Conservation (phyloP, 2,797 vertebrate species). For the Catharus ustulatus region DNA sequence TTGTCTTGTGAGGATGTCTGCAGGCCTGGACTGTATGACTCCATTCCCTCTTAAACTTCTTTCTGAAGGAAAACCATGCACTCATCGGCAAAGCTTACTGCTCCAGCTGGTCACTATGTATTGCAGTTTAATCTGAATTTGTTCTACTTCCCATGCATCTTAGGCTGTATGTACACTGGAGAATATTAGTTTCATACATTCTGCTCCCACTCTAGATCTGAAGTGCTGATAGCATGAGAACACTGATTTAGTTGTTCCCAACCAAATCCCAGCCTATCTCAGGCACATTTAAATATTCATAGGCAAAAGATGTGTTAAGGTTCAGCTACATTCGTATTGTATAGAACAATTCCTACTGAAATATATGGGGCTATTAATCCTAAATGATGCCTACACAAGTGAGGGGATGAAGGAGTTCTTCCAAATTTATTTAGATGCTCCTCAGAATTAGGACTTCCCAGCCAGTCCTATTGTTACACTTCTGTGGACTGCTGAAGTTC, state of each 20-base stretch:
- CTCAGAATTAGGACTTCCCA: neutral
- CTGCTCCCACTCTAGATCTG: neutral
- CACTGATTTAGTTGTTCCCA: neutral
- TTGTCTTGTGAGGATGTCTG: neutral
- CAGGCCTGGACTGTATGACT: neutral
- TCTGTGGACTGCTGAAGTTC: neutral
- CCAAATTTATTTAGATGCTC: neutral
- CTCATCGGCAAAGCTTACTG: neutral
- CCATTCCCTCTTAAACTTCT: neutral
- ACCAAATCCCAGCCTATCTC: neutral
- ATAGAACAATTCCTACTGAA: neutral
- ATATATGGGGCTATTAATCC: neutral
- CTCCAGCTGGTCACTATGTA: neutral
- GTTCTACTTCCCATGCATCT: neutral
- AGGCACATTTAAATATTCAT: neutral
- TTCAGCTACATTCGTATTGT: neutral
- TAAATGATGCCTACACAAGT: neutral
- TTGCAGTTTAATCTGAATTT: neutral
- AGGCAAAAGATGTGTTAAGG: rapidly evolving
- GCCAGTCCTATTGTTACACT: neutral
- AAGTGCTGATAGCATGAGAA: neutral
- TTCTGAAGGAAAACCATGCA: neutral
- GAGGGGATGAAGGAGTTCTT: neutral
- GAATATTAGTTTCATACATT: neutral
- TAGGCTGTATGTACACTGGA: neutral